Evolutionary conservation across 2,888 invertebrate species (phyloP).

Genomic region (Drosophila eohydei): DNA sequence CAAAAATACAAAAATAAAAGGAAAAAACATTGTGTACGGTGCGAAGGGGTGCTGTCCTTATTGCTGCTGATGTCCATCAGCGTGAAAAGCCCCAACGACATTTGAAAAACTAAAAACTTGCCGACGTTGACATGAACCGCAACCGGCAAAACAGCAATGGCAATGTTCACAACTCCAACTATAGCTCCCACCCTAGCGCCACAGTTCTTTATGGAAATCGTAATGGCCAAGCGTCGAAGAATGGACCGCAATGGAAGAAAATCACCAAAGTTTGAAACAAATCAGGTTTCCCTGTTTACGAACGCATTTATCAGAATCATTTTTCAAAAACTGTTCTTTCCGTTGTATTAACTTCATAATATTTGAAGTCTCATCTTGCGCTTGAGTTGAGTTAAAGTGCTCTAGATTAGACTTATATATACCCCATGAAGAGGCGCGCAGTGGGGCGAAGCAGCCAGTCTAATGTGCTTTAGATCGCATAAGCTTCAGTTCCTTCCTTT

Average conservation of each 20-base stretch:
- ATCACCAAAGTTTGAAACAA: slow-evolving; percentile 63
- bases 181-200: not conserved
- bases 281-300: slow-evolving; percentile 52
- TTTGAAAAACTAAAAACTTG: slow-evolving; percentile 78
- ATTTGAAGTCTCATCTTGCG: not conserved
- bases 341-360: slow-evolving; percentile 37
- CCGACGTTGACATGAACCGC: slow-evolving; percentile 64
- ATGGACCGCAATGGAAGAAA: slow-evolving; percentile 48
- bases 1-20: slow-evolving; percentile 3
- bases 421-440: not conserved
- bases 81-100: slow-evolving; percentile 77
- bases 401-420: not conserved
- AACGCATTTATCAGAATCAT: slow-evolving; percentile 71
- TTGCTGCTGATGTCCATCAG: slow-evolving; percentile 67
- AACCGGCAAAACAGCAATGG: slow-evolving; percentile 37
- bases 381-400: not conserved
- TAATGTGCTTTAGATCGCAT: not conserved
- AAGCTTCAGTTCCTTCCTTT: no score
- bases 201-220: slow-evolving; percentile 15
- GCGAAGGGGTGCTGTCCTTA: slow-evolving; percentile 25
- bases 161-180: slow-evolving; percentile 30
- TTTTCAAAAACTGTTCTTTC: slow-evolving; percentile 21
- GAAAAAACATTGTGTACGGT: not conserved
- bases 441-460: not conserved
- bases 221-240: slow-evolving; percentile 19